phyloP scores from a whole-genome alignment of 1,140 invertebrate species.

The Drosophila suzukii region DNA sequence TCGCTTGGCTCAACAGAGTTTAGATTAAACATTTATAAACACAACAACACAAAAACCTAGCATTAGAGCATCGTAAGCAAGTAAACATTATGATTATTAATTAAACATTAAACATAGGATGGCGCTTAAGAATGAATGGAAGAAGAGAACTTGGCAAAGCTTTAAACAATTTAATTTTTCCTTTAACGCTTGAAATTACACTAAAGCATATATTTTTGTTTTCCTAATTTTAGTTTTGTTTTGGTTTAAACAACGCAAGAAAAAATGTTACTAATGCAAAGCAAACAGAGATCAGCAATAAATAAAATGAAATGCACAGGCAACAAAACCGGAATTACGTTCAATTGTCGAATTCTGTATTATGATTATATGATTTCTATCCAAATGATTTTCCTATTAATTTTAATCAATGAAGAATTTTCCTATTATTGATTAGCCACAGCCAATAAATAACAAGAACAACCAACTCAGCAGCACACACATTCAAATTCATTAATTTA shows the following conservation, averaged over 20 bases:
- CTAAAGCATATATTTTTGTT: conserved; percentile 71
- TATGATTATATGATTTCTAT: conserved; percentile 41
- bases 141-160: conserved; percentile 78
- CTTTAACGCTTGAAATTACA: conserved; percentile 61
- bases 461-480: conserved; percentile 52
- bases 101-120: conserved; percentile 59
- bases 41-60: conserved; percentile 38
- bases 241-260: conserved; percentile 63
- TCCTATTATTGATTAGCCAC: conserved; percentile 74
- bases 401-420: conserved; percentile 70
- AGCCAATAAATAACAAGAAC: conserved; percentile 43
- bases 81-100: conserved; percentile 63
- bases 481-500: conserved; percentile 69
- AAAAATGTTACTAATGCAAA: conserved; percentile 74
- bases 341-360: conserved; percentile 54
- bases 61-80: conserved; percentile 63
- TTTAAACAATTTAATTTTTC: conserved; percentile 83
- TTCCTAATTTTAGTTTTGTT: conserved; percentile 72
- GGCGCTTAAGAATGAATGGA: conserved; percentile 38
- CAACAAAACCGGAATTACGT: conserved; percentile 27
- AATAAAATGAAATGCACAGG: conserved; percentile 28
- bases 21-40: conserved; percentile 46
- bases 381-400: conserved; percentile 70
- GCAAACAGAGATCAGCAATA: conserved; percentile 70
- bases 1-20: conserved; percentile 37